Percentiles rank a stretch among this genome's conserved stretches.
These are phyloP conservation scores for Leptodirus hochenwartii DNA, from an alignment of 2,888 invertebrate species.

Conservation along the genomic window DNA sequence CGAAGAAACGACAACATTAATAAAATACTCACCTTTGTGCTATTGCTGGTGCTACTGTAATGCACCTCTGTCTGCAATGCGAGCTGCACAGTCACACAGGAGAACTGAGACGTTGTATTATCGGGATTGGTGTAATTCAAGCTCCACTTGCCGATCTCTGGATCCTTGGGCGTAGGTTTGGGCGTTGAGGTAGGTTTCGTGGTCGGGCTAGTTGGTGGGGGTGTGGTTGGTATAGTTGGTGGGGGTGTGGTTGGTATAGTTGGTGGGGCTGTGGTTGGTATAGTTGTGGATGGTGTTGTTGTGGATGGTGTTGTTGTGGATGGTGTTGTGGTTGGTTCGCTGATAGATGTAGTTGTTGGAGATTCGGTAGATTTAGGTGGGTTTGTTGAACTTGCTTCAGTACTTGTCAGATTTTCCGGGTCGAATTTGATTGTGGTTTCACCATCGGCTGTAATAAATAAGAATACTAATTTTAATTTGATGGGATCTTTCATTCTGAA, in stretches of 20 bases:
- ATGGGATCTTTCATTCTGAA: too few species aligned
- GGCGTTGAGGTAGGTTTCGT: conserved; percentile 18
- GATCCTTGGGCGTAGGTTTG: conserved; percentile 18
- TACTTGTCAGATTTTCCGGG: too few species aligned
- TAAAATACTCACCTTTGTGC: conserved; percentile 12
- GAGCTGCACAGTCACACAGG: conserved; percentile 48
- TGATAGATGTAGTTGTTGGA: conserved; percentile 4
- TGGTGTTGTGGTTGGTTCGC: conserved; percentile 14
- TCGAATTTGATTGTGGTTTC: too few species aligned
- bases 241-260: conserved; percentile 19
- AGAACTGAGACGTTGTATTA: too few species aligned
- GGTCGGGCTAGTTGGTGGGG: conserved; percentile 15
- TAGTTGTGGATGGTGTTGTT: conserved; percentile 14
- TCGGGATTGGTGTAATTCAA: conserved; percentile 21
- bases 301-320: conserved; percentile 8
- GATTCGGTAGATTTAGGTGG: conserved; percentile 2
- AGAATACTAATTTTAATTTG: conserved; percentile 1
- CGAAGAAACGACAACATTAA: background rate
- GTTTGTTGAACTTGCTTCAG: conserved; percentile 1
- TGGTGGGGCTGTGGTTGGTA: conserved; percentile 25
- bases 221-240: conserved; percentile 20
- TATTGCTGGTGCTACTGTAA: conserved; percentile 27
- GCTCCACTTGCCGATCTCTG: conserved; percentile 31
- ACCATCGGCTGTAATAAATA: too few species aligned
- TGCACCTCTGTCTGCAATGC: conserved; percentile 44